A percentile compares a stretch with the other conserved stretches of the same genome.
phyloP scores from a whole-genome alignment of 2,113 vertebrate species.

The Numida meleagris region DNA sequence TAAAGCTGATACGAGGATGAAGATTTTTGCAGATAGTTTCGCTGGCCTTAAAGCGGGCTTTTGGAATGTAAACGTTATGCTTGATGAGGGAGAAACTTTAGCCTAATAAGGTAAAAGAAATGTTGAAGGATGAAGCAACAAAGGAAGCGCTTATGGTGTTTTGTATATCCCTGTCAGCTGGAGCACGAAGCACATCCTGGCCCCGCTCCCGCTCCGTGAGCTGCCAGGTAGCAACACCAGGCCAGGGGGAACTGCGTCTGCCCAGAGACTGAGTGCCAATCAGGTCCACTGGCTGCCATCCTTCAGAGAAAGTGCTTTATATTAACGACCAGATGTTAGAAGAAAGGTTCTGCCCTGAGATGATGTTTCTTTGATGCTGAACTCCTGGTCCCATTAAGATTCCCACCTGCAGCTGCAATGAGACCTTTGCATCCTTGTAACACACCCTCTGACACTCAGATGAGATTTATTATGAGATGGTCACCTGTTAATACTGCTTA shows the following conservation, averaged over 20 bases:
- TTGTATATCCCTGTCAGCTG: slow-evolving; percentile 40
- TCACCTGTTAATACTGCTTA: neutral
- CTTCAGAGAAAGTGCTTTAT: neutral
- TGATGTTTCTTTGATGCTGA: neutral
- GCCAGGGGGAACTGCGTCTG: neutral
- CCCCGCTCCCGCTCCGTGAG: fast-evolving
- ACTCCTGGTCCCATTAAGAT: neutral
- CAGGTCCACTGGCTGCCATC: neutral
- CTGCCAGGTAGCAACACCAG: neutral
- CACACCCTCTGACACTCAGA: neutral
- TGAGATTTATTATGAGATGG: neutral
- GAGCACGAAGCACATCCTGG: neutral
- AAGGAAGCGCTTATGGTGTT: neutral
- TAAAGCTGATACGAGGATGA: slow-evolving; percentile 12
- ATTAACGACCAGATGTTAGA: neutral
- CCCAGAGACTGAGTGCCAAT: neutral
- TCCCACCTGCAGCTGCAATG: neutral
- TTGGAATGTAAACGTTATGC: slow-evolving; percentile 69
- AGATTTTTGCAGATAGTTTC: neutral
- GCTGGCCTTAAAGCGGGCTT: neutral
- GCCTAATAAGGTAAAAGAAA: slow-evolving; percentile 66
- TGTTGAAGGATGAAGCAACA: neutral
- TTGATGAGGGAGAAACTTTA: slow-evolving; percentile 46
- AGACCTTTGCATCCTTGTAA: neutral
- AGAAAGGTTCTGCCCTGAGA: neutral